Base-by-base conservation (phyloP, 2,113 vertebrate species). In the Chaetodon trifascialis region DNA sequence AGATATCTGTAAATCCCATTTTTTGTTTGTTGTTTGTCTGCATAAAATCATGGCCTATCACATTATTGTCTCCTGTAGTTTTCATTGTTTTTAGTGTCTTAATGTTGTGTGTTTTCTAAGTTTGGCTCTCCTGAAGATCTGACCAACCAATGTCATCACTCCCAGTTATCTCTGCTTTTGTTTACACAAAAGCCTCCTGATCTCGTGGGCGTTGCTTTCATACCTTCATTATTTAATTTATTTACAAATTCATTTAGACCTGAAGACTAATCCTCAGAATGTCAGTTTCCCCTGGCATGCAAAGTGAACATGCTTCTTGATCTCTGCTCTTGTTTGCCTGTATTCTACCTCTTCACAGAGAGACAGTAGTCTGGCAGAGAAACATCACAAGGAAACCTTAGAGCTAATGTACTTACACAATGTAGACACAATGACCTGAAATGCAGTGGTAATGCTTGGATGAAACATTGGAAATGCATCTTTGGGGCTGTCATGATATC, bases 351-450 rank as follows among this genome's bases (percentile, higher is more conserved):
- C 64, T 78, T 46, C 75, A 30, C 30, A 30, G 30, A 55, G 72
- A 81, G 79, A 79, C 73, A 82, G 77, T 47, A 56, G 62, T 87
- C 78, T 88, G 88, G 73, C 79, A 84, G 69, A 60, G 51, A 75
- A 19, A 54, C 23, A 19, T 60, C 68, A 66, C 11, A 73, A 58
- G 36, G 80, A 79, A 84, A 79, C 79, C 56, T 69, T 68, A 84
- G 73, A 90, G 63, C 66, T 70, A 67, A 76, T 82, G 51, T 65
- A 60, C 62, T 56, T 59, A 21, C 46, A 15, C 54, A 70, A 38
- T 58, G 14, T 16, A 25, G 44, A 87, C 47, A 36, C n/a, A 58
- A 11, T 63, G 60, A 46, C 42, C 46, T 1, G 0, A 52, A 59
- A 21, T 4, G 6, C 47, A 76, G 52, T 63, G 25, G 46, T 60